Evolutionary conservation across 1,140 invertebrate genomes (phyloP).

Genomic region (Psix sp.): DNA sequence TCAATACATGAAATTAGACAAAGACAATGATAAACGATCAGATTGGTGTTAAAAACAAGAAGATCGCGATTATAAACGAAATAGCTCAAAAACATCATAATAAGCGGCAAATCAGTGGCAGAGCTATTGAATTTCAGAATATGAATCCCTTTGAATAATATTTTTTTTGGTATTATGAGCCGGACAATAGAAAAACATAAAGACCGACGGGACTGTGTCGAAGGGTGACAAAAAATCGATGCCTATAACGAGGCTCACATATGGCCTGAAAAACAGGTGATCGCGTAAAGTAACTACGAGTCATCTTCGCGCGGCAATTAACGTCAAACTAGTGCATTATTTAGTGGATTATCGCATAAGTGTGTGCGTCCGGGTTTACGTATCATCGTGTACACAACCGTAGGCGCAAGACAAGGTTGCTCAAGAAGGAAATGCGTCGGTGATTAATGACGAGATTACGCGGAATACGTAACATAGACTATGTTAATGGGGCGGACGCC

Average conservation of each 20-base stretch:
- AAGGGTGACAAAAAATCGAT: conserved; percentile 56
- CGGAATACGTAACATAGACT: conserved; percentile 38
- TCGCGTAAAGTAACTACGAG: conserved; percentile 29
- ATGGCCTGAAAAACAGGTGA: conserved; percentile 60
- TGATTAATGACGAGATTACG: conserved; percentile 59
- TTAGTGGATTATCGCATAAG: conserved; percentile 45
- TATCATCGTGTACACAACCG: conserved; percentile 43
- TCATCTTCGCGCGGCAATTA: conserved; percentile 47
- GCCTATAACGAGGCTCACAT: conserved; percentile 38
- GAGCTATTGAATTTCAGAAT: conserved; percentile 7
- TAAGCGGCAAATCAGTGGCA: background rate
- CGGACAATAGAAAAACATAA: conserved; percentile 34
- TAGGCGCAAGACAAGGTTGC: conserved; percentile 48
- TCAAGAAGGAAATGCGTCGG: conserved; percentile 54
- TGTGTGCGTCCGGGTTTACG: conserved; percentile 18
- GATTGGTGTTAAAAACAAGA: background rate
- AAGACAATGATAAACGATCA: too few relatives aligned
- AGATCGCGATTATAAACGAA: background rate
- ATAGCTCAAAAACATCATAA: conserved; percentile 3
- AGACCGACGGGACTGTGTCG: conserved; percentile 27
- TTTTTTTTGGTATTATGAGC: conserved; percentile 24
- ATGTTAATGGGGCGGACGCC: conserved; percentile 52
- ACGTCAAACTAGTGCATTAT: conserved; percentile 48
- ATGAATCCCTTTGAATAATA: conserved; percentile 20
- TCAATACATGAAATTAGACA: too few relatives aligned